Conservation (phyloP, 2,888 invertebrate species). For the Heliconius aoede region DNA sequence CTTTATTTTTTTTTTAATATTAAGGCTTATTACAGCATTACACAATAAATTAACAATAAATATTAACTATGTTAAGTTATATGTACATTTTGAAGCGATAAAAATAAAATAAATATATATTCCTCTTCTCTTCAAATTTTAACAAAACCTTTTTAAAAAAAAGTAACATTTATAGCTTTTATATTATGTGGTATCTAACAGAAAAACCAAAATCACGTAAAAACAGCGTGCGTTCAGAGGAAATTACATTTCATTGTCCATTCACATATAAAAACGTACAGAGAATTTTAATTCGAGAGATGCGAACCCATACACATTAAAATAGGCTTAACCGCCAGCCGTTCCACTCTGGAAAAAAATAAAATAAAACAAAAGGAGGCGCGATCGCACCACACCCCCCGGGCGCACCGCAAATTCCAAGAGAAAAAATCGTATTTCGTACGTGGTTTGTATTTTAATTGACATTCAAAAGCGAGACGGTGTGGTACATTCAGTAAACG, state of each 20-base stretch:
- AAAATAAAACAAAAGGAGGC: conserved; percentile 78
- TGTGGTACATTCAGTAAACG: conserved; percentile 58
- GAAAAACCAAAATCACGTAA: conserved; percentile 36
- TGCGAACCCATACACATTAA: conserved; percentile 82
- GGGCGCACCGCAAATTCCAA: conserved; percentile 81
- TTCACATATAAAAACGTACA: conserved; percentile 63
- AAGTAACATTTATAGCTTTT: background rate
- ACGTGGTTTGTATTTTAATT: conserved; percentile 85
- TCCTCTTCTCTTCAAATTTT: too few species aligned
- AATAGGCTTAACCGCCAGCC: conserved; percentile 82
- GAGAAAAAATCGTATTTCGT: conserved; percentile 83
- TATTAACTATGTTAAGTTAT: too few species aligned
- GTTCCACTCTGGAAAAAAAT: conserved; percentile 76
- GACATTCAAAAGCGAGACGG: conserved; percentile 73
- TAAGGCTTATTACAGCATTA: too few species aligned
- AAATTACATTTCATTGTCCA: conserved; percentile 79
- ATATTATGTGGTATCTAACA: background rate
- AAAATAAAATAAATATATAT: background rate
- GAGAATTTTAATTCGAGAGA: conserved; percentile 80
- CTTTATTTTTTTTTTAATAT: background rate
- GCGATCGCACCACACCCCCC: conserved; percentile 80
- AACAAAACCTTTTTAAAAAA: too few species aligned
- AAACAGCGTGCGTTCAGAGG: conserved; percentile 62
- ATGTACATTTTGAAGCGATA: background rate
- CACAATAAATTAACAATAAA: too few species aligned